Evolutionary conservation across 92 coral and sea anemone genomes (phyloP).

Genomic region (Plumapathes pennacea): DNA sequence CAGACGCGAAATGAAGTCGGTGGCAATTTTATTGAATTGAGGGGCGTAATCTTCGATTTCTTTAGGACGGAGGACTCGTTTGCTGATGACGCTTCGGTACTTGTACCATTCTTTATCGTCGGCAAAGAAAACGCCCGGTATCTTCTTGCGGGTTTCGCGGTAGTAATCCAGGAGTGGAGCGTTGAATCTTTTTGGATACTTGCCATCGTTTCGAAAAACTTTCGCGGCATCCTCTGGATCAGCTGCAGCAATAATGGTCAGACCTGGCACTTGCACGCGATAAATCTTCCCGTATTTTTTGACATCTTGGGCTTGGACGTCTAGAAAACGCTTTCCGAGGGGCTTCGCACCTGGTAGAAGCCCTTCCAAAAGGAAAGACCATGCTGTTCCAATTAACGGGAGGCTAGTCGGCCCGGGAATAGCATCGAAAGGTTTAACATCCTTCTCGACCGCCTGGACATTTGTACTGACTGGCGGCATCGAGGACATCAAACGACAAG

Average conservation of each 20-base stretch:
- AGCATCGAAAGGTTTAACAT: conserved; percentile 6
- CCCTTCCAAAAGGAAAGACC: background rate
- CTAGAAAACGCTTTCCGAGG: conserved; percentile 1
- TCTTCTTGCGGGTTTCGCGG: conserved; percentile 20
- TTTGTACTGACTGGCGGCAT: conserved; percentile 1
- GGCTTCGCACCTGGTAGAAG: background rate
- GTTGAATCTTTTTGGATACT: conserved; percentile 48
- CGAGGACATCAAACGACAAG: no score
- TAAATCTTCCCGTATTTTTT: conserved; percentile 1
- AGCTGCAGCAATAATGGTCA: conserved; percentile 18
- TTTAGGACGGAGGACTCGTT: conserved; percentile 40
- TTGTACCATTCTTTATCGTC: conserved; percentile 52
- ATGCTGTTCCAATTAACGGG: background rate
- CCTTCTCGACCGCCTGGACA: background rate
- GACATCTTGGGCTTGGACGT: background rate
- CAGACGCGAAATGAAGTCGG: conserved; percentile 29
- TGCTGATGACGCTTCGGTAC: conserved; percentile 35
- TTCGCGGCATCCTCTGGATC: conserved; percentile 33
- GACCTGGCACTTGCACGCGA: background rate
- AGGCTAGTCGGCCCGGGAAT: conserved; percentile 19
- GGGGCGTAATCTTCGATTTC: conserved; percentile 30
- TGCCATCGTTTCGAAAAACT: conserved; percentile 28
- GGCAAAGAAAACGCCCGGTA: conserved; percentile 39
- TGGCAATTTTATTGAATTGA: conserved; percentile 28
- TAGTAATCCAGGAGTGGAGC: conserved; percentile 37